These are phyloP conservation scores for Auanema freiburgensis DNA, from an alignment of 2,888 invertebrate genomes.

Conservation along the genomic window DNA sequence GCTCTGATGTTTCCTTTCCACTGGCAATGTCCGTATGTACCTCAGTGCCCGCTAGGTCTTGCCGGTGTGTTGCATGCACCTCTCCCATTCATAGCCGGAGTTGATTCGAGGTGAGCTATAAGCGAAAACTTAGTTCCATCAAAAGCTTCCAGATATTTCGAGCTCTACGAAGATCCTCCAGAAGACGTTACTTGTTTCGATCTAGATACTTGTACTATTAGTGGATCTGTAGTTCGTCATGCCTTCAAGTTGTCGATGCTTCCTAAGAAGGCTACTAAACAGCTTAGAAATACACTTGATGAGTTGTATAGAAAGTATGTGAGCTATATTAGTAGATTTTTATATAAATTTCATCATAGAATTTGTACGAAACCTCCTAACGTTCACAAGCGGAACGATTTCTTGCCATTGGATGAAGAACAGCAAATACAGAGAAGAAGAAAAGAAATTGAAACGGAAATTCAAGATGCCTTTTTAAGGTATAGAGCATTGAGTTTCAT, in stretches of 20 bases:
- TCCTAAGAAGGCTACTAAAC: conserved; percentile 76
- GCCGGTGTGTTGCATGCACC: conserved; percentile 95
- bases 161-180: conserved; percentile 88
- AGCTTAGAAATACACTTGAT: conserved; percentile 79
- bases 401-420: conserved; percentile 54
- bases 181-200: conserved; percentile 95
- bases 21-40: conserved; percentile 99
- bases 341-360: conserved; percentile 12
- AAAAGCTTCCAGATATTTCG: conserved; percentile 76
- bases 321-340: too few relatives aligned
- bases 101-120: conserved; percentile 57
- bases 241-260: conserved; percentile 50
- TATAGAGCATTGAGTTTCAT: conserved; percentile 65
- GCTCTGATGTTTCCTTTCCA: conserved; percentile 91
- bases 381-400: conserved; percentile 67
- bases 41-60: conserved; percentile 90
- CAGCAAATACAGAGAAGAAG: conserved; percentile 40
- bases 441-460: conserved; percentile 84
- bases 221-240: conserved; percentile 67
- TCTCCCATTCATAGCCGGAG: conserved; percentile 84
- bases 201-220: conserved; percentile 94
- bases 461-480: conserved; percentile 93
- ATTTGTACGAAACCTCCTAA: background rate
- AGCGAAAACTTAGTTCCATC: background rate
- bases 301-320: conserved; percentile 67